Evolutionary conservation across 1,140 invertebrate genomes (phyloP), one percentile per base, ranked within the genome.

Genomic region (Brachionus rotundiformis): DNA sequence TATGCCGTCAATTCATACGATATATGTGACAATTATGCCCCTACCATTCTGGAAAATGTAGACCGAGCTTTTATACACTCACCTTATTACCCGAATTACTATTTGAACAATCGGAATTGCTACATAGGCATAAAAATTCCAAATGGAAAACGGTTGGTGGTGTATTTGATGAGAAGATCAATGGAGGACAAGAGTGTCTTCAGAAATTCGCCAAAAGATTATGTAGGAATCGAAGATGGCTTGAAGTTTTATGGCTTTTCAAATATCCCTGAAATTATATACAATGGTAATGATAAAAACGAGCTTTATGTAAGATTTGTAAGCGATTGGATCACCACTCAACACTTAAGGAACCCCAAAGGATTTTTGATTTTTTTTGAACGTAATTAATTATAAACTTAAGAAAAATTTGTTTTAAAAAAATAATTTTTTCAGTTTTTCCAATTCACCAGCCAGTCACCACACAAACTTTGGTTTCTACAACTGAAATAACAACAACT

Each of bases 321-420:
- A 11, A 59, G 47, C 19, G 76, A 79, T 27, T 79, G 76, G 76
- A 54, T 79, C 11, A 79, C 76, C 0, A 79, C 59, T 54, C 47
- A 39, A 10, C 5, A n/a, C 31, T 59, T 79, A 27, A 54, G 36
- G 59, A 36, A 10, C 25, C 76, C 76, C n/a, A 79, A 79, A 41
- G 76, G 76, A 59, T 79, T 79, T 79, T 41, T 79, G 8, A 54
- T 79, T 13, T 79, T 31, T 25, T 79, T 79, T 79, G 76, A 79
- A 63, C 36, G 76, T 79, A 79, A 79, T 25, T 73, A 44, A 23
- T 39, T 27, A 16, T 71, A 39, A 36, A 33, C 8, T 39, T 10
- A 6, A 39, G 39, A 39, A 71, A 44, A 11, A 39, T 63, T 3
- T 10, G 8, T 23, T n/a, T n/a, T n/a, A n/a, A n/a, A n/a, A n/a